A percentile compares a stretch with the other conserved stretches of the same genome.
Evolutionary conservation across 2,113 vertebrate species (phyloP).

Genomic region (Eidolon helvum): DNA sequence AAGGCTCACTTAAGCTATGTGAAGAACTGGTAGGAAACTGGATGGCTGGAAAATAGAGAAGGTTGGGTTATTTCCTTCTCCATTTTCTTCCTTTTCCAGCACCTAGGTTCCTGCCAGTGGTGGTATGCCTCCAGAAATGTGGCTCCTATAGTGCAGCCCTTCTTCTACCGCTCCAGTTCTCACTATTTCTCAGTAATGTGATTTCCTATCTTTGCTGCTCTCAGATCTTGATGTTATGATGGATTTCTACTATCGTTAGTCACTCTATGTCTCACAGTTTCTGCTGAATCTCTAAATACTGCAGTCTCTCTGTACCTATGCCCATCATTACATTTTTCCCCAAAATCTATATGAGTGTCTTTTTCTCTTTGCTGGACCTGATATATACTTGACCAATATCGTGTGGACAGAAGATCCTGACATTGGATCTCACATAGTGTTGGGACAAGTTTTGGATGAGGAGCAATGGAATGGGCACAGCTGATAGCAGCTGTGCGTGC

Average conservation of each 20-base stretch:
- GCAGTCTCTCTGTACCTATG: not conserved
- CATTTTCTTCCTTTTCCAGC: not conserved
- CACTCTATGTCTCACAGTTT: not conserved
- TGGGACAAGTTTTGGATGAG: not conserved
- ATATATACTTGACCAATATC: not conserved
- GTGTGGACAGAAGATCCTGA: not conserved
- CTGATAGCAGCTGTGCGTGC: not conserved
- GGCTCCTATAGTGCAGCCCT: not conserved
- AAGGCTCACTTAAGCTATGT: not conserved
- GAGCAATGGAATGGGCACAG: not conserved
- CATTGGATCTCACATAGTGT: not conserved
- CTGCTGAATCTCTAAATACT: not conserved
- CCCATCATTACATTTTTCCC: not conserved
- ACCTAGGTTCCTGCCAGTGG: not conserved
- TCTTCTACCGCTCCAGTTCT: not conserved
- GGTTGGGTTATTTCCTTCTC: not conserved
- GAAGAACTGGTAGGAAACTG: not conserved
- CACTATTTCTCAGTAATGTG: not conserved
- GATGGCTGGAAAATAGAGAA: not conserved
- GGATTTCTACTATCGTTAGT: not conserved
- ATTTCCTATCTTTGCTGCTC: not conserved
- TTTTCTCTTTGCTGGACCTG: not conserved
- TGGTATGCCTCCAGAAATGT: not conserved
- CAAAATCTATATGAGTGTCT: not conserved
- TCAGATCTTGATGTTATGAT: not conserved